phyloP scores from a whole-genome alignment of 2,888 invertebrate genomes.

The Punctoribates punctum region DNA sequence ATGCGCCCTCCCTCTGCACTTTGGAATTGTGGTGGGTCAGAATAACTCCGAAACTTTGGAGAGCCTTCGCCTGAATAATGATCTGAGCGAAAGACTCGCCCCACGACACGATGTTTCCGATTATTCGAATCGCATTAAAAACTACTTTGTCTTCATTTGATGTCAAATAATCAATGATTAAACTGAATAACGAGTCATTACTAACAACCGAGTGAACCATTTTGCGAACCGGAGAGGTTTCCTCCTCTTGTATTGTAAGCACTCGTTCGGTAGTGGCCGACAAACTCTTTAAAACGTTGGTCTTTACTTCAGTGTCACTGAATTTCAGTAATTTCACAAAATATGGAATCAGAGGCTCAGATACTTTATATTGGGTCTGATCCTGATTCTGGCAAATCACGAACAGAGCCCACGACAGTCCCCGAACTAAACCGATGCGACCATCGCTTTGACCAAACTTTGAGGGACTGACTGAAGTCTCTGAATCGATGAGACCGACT shows the following conservation, averaged over 20 bases:
- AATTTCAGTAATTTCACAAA: not conserved
- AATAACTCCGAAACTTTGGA: not conserved
- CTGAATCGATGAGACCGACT: not conserved
- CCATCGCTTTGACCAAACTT: not conserved
- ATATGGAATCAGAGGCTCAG: not conserved
- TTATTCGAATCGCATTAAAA: conserved; percentile 13
- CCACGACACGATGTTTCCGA: conserved; percentile 16
- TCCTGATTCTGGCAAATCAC: not conserved
- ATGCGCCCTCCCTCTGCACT: conserved; percentile 12
- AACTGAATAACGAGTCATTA: not conserved
- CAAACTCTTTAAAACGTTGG: not conserved
- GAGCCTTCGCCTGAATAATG: not conserved
- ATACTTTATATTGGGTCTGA: not conserved
- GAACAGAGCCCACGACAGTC: not conserved
- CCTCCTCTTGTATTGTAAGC: not conserved
- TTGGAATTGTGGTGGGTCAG: not conserved
- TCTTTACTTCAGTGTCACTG: not conserved
- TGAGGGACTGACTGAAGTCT: conserved; percentile 19
- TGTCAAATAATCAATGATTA: not conserved
- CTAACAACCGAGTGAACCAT: conserved; percentile 7
- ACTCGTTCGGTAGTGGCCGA: conserved; percentile 1
- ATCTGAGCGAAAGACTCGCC: not conserved
- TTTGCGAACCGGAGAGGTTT: not conserved
- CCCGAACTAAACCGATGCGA: not conserved
- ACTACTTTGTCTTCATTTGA: not conserved